Conservation (phyloP, 2,797 vertebrate genomes). For the Pipistrellus pipistrellus region DNA sequence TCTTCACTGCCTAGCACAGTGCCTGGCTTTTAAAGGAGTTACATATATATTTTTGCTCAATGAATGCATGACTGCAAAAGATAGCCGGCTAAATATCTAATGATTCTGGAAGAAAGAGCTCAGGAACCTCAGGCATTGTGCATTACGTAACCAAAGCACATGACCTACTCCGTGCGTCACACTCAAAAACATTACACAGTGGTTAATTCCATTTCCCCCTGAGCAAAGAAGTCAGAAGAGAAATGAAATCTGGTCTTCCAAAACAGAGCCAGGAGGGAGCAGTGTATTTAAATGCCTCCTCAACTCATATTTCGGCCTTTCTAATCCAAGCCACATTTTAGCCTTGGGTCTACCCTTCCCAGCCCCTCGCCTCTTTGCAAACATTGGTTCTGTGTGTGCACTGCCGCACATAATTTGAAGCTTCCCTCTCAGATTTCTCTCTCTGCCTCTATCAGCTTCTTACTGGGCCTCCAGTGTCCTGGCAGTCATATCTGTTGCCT, state of each 20-base stretch:
- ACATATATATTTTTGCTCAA: background rate
- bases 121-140: slow-evolving; percentile 61
- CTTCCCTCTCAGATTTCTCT: slow-evolving; percentile 54
- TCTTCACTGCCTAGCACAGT: background rate
- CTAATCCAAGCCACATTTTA: slow-evolving; percentile 71
- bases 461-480: slow-evolving; percentile 31
- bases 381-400: slow-evolving; percentile 76
- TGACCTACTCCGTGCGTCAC: slow-evolving; percentile 74
- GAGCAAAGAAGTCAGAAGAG: slow-evolving; percentile 63
- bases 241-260: slow-evolving; percentile 75
- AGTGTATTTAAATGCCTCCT: background rate
- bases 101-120: slow-evolving; percentile 60
- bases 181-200: slow-evolving; percentile 79
- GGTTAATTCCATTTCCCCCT: slow-evolving; percentile 79
- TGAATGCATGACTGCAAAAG: slow-evolving; percentile 13
- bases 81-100: slow-evolving; percentile 15
- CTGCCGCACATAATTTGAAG: slow-evolving; percentile 63
- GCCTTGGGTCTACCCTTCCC: slow-evolving; percentile 58
- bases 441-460: slow-evolving; percentile 67
- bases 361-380: slow-evolving; percentile 47
- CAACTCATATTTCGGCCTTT: slow-evolving; percentile 49
- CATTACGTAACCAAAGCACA: slow-evolving; percentile 78
- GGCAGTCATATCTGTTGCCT: slow-evolving; percentile 75
- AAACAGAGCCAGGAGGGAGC: background rate
- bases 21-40: background rate